Conservation (phyloP, 2,113 vertebrate genomes). For the Psophia crepitans region DNA sequence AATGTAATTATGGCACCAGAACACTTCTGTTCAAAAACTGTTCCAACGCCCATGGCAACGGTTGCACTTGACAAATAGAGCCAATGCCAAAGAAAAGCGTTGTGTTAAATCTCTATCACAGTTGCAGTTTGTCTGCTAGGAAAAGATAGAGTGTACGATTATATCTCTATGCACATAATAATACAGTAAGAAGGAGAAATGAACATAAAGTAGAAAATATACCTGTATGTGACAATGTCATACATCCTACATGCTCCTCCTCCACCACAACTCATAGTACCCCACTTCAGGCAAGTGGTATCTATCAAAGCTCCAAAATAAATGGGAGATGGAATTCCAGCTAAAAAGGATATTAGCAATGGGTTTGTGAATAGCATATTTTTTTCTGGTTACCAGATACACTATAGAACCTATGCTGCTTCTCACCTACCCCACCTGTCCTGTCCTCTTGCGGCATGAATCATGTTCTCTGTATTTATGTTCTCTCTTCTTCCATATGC, state of each 20-base stretch:
- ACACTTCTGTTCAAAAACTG: background rate
- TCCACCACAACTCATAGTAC: slow-evolving; percentile 79
- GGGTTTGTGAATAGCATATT: background rate
- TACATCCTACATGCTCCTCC: slow-evolving; percentile 86
- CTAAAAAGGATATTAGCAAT: slow-evolving; percentile 62
- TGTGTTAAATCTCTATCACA: background rate
- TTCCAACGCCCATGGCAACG: background rate
- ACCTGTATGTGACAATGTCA: slow-evolving; percentile 81
- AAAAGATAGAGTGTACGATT: background rate
- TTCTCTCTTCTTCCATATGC: background rate
- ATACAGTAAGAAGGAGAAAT: background rate
- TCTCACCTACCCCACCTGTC: background rate
- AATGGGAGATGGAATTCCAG: slow-evolving; percentile 91
- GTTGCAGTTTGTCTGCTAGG: background rate
- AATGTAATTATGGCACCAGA: background rate
- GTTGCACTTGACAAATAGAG: background rate
- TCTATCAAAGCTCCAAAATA: slow-evolving; percentile 94
- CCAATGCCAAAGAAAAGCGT: background rate
- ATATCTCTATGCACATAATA: background rate
- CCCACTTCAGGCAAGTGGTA: slow-evolving; percentile 92
- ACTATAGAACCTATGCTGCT: background rate
- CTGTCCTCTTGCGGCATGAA: background rate
- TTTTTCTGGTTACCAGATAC: background rate
- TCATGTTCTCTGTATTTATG: background rate
- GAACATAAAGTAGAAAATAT: background rate